Conservation (phyloP, 2,113 vertebrate genomes). For the Cyprinus carpio region DNA sequence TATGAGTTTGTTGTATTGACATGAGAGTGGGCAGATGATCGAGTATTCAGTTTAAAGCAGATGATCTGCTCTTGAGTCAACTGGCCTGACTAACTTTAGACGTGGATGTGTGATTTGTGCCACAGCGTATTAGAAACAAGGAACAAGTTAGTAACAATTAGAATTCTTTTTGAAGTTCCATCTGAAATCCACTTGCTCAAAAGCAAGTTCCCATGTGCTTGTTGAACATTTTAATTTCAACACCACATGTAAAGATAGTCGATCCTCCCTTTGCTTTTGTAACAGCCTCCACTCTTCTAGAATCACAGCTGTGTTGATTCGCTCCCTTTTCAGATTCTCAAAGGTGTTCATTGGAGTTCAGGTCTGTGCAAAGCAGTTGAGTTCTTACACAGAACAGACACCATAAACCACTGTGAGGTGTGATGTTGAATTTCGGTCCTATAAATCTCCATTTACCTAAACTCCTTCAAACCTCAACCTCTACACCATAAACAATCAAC, state of each 20-base stretch:
- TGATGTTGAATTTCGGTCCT: not conserved
- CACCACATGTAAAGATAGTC: not conserved
- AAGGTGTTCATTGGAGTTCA: not conserved
- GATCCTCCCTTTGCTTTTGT: not conserved
- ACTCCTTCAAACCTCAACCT: too few relatives aligned
- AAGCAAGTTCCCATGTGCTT: not conserved
- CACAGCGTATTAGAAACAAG: not conserved
- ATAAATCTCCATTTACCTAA: too few relatives aligned
- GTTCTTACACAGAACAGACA: not conserved
- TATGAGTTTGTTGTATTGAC: not conserved
- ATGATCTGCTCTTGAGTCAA: not conserved
- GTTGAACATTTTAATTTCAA: slow-evolving; percentile 5
- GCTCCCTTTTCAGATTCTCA: not conserved
- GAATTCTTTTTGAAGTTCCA: not conserved
- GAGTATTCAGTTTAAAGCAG: not conserved
- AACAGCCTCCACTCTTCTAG: not conserved
- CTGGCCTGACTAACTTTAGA: not conserved
- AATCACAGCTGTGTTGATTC: not conserved
- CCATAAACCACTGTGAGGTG: not conserved
- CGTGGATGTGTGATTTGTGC: not conserved
- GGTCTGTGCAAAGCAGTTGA: not conserved
- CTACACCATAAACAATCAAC: too few relatives aligned
- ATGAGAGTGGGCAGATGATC: not conserved
- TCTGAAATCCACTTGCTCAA: not conserved
- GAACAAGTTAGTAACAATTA: not conserved